Conservation (phyloP, 2,888 invertebrate species). For the Hartigia nigra region DNA sequence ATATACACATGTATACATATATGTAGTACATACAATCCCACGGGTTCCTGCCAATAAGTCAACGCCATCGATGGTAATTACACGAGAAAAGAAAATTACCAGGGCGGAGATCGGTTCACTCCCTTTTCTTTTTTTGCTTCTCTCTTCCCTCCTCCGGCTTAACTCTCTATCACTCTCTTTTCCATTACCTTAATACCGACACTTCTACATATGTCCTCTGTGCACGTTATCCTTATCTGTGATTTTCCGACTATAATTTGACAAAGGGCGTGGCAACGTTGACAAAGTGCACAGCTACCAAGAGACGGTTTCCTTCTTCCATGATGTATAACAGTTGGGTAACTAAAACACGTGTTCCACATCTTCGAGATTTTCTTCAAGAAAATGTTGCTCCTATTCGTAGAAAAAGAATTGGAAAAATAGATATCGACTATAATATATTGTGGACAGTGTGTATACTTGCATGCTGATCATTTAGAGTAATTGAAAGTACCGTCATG, state of each 20-base stretch:
- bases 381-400: background rate
- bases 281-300: slow-evolving; percentile 47
- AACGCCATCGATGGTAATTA: slow-evolving; percentile 16
- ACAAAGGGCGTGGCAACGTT: slow-evolving; percentile 46
- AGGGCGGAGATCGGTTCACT: slow-evolving; percentile 17
- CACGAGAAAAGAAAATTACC: slow-evolving; percentile 17
- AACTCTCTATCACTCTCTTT: background rate
- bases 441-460: background rate
- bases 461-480: background rate
- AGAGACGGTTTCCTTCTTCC: slow-evolving; percentile 33
- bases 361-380: slow-evolving; percentile 18
- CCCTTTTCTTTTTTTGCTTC: background rate
- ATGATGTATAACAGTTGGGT: slow-evolving; percentile 31
- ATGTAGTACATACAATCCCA: background rate
- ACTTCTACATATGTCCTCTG: slow-evolving; percentile 5
- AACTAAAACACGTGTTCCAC: slow-evolving; percentile 46
- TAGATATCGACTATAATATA: background rate
- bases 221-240: slow-evolving; percentile 5
- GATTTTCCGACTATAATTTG: slow-evolving; percentile 32
- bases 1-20: background rate
- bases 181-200: background rate
- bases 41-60: slow-evolving; percentile 18
- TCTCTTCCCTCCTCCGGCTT: background rate
- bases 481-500: background rate
- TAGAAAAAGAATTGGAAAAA: background rate